phyloP scores from a whole-genome alignment of 2,113 vertebrate species.

The Charina bottae region DNA sequence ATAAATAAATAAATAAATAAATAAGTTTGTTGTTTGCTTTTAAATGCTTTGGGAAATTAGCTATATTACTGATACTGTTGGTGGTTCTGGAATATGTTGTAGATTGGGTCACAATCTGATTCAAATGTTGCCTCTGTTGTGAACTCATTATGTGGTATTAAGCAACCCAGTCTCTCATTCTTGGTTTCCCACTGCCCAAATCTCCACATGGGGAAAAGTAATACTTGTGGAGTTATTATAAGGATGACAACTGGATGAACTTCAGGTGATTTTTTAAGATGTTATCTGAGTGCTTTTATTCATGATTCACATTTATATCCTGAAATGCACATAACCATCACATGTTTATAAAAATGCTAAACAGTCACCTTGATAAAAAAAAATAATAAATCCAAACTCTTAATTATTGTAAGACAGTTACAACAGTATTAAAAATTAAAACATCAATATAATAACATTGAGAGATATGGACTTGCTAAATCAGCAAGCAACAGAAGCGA shows the following conservation, averaged over 20 bases:
- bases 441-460: background rate
- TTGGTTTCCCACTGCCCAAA: background rate
- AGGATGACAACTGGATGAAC: background rate
- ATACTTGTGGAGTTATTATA: background rate
- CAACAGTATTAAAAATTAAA: background rate
- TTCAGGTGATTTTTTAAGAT: background rate
- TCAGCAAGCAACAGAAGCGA: background rate
- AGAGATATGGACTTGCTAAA: background rate
- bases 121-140: too few species aligned
- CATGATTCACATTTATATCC: background rate
- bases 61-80: too few species aligned
- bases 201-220: background rate
- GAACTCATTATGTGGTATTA: too few species aligned
- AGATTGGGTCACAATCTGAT: too few species aligned
- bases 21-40: too few species aligned
- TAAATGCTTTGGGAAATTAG: too few species aligned
- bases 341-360: background rate
- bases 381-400: background rate
- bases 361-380: background rate
- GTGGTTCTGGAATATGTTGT: too few species aligned
- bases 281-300: background rate
- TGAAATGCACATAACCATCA: background rate
- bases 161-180: background rate
- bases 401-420: background rate
- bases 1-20: too few species aligned